Base-by-base conservation (phyloP, 2,888 invertebrate species). In the Spisula solida region DNA sequence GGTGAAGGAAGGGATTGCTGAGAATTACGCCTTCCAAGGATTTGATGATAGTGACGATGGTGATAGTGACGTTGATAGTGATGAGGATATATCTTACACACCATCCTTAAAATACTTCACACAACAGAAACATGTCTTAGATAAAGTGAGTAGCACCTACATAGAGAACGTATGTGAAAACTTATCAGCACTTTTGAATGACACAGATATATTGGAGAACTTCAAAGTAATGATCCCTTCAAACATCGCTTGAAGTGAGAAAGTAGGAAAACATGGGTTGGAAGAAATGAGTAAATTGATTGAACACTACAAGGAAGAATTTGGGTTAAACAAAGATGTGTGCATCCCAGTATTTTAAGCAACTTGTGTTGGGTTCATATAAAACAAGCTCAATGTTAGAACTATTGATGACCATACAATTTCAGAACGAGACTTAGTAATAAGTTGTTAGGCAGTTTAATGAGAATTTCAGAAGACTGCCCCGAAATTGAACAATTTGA, bases 401-500 rank as follows among this genome's bases (percentile, higher is more conserved):
- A 48, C 79, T 81, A 55, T 56, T 86, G 75, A 25, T 81, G 81
- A 31, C 90, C 90, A 82, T 88, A 88, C 41, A 87, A 41, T 29
- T 60, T 79, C 12, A 83, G 90, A 70, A 88, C 90, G 48, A 83
- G 66, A 4, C 18, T 90, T 83, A 88, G 84, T 0, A 41, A 55
- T n/a, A 31, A 56, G 18, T 82, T 81, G n/a, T 34, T 91, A 41
- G 87, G 88, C 83, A 81, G 85, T 31, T 56, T 91, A 34, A 87
- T 91, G 91, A 80, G 80, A 56, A 85, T 85, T 16, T 81, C 81
- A n/a, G 81, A 85, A 29, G 85, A 85, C 81, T 80, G 85, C 8
- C 66, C 85, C n/a, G 80, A 47, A n/a, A 85, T 87, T 14, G 34
- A 55, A 16, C 55, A 80, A 55, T 88, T 91, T 89, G 87, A 89